Base-by-base conservation (phyloP, 2,113 vertebrate species). In the Meleagris gallopavo region DNA sequence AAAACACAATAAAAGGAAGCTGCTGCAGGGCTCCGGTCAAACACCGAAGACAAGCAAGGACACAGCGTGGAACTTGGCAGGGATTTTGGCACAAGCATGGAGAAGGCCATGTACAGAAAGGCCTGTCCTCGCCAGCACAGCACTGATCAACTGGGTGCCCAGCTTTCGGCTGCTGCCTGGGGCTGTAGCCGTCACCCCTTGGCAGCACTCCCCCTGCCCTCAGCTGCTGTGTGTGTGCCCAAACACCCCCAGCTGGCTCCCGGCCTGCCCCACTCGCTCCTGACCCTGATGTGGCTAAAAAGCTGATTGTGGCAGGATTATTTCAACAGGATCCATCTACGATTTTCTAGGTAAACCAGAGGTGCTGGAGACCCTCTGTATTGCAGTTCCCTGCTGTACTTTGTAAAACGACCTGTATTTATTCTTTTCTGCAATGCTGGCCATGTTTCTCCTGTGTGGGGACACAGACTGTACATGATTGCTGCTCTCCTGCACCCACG, bases 1-100 rank as follows among this genome's bases (percentile, higher is more conserved):
- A 73, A 60, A 73, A 15, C 30, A 21, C 20, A 0, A 22, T 34
- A 15, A 45, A 25, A 21, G 20, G 46, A 6, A 48, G 72, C n/a
- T 22, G 25, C 43, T 70, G 54, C n/a, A 40, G 13, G 38, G 24
- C 29, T 40, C 43, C 40, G 25, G 48, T 66, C 20, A 12, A 55
- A 21, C 65, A 74, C 30, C 77, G 77, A 86, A 84, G 78, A 60
- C 90, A 82, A 84, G 74, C 78, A 94, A 93, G 85, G 92, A 25
- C 85, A 41, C 0, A 2, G 70, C 2, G 1, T 21, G 50, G 43
- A 54, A 70, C 50, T 84, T 84, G 88, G 77, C 88, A 82, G 70
- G 36, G 50, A 43, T 57, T 86, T 84, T 86, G 89, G 89, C 89
- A 81, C 0, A 3, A 83, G 50, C 2, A 3, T 2, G 27, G 55